Evolutionary conservation across 2,888 invertebrate species (phyloP), one percentile per base, ranked within the genome.

Genomic region (Synanthedon vespiformis): DNA sequence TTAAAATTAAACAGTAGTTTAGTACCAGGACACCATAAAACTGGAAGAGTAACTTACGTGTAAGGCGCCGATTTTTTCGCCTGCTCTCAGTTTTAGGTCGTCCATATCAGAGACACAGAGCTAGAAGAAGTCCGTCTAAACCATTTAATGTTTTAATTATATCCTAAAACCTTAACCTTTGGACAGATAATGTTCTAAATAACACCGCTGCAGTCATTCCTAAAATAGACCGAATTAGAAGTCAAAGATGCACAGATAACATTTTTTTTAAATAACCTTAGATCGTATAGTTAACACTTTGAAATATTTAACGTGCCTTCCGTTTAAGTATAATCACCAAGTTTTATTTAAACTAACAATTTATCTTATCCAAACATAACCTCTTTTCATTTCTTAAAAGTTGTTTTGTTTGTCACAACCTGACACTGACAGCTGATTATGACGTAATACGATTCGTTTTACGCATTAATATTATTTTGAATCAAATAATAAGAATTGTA

Each of bases 131-230:
- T 67, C 65, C 63, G 63, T 62, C 61, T 72, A 67, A 68, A 65
- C 69, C 64, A 70, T 66, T 72, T 64, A 66, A 70, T 71, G 65
- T 63, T 66, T 68, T 72, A 75, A 73, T 73, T 72, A 48, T 72
- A 72, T 72, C 72, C 66, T 69, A 73, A 79, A 81, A 74, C 81
- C 78, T 84, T 80, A 76, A 86, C 86, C 86, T 86, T 85, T 86
- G 87, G 70, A 77, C 82, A 71, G 69, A 75, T 78, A 72, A 70
- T 70, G 80, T 70, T 75, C 77, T 72, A 77, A 78, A 82, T 81
- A 77, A 57, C 63, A 71, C 63, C 58, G 34, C 34, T 34, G 34
- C 34, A 34, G 8, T 34, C 34, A 61, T 59, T 74, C 77, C 74
- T 63, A 80, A 86, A 86, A 86, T 86, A 86, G 86, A 84, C 66